Evolutionary conservation across 2,797 vertebrate species (phyloP).

Genomic region (Chrosomus eos): DNA sequence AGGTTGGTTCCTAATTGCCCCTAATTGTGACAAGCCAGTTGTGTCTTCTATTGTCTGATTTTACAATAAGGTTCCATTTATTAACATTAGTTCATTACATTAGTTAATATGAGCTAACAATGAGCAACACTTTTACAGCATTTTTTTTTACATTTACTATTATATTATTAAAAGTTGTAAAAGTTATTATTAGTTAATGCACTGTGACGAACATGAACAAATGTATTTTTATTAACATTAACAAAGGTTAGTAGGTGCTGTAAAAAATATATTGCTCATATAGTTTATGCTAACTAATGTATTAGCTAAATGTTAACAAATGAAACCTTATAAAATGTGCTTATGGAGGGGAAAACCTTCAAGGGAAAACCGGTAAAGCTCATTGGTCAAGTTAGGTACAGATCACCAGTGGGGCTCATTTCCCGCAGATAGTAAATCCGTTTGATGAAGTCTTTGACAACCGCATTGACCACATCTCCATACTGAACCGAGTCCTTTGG

Average conservation of each 20-base stretch:
- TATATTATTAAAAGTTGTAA: too few relatives aligned
- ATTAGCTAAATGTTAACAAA: background rate
- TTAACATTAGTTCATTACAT: too few relatives aligned
- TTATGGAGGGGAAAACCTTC: slow-evolving; percentile 78
- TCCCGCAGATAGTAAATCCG: slow-evolving; percentile 76
- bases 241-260: background rate
- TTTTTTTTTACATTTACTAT: too few relatives aligned
- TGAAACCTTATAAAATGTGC: background rate
- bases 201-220: too few relatives aligned
- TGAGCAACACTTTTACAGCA: too few relatives aligned
- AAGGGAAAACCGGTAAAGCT: slow-evolving; percentile 86
- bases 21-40: background rate
- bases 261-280: background rate
- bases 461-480: slow-evolving; percentile 76
- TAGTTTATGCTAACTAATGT: background rate
- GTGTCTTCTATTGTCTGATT: background rate
- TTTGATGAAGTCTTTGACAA: slow-evolving; percentile 84
- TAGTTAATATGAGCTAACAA: too few relatives aligned
- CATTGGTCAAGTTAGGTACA: slow-evolving; percentile 81
- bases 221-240: background rate
- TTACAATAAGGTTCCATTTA: too few relatives aligned
- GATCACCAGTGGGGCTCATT: slow-evolving; percentile 80
- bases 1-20: background rate
- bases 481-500: slow-evolving; percentile 85
- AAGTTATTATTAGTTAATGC: too few relatives aligned